Conservation (phyloP, 1,140 invertebrate genomes). For the Thaumatotibia leucotreta region DNA sequence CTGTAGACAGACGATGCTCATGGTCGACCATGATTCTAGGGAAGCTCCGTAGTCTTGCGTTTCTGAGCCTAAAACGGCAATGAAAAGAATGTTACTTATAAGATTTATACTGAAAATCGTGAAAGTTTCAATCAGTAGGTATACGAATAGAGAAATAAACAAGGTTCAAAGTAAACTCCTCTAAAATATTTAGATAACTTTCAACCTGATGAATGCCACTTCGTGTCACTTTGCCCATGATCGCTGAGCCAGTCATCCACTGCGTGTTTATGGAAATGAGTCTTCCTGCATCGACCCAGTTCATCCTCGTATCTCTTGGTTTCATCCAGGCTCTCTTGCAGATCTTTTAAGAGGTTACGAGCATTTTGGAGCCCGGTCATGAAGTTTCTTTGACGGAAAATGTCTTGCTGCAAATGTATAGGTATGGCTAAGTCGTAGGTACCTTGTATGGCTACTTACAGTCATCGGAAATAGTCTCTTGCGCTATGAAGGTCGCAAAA, state of each 20-base stretch:
- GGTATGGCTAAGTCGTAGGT: neutral
- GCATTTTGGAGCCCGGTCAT: slow-evolving; percentile 42
- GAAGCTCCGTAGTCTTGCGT: slow-evolving; percentile 26
- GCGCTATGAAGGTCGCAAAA: too few relatives aligned
- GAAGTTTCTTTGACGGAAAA: slow-evolving; percentile 30
- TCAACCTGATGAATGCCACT: neutral
- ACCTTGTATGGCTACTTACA: too few relatives aligned
- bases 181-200: neutral
- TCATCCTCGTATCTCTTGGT: slow-evolving; percentile 47
- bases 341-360: slow-evolving; percentile 32
- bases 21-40: slow-evolving; percentile 49
- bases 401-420: slow-evolving; percentile 1
- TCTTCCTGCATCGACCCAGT: slow-evolving; percentile 37
- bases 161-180: too few relatives aligned
- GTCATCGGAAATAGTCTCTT: too few relatives aligned
- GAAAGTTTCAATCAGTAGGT: too few relatives aligned
- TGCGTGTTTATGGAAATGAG: slow-evolving; percentile 35
- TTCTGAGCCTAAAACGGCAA: neutral
- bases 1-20: slow-evolving; percentile 54
- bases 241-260: slow-evolving; percentile 29
- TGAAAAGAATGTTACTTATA: neutral
- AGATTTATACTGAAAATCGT: neutral
- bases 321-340: slow-evolving; percentile 47
- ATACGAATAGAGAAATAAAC: too few relatives aligned
- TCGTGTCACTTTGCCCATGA: neutral